These are phyloP conservation scores for Hystrix cristata DNA, from an alignment of 2,113 vertebrate genomes.

Conservation along the genomic window DNA sequence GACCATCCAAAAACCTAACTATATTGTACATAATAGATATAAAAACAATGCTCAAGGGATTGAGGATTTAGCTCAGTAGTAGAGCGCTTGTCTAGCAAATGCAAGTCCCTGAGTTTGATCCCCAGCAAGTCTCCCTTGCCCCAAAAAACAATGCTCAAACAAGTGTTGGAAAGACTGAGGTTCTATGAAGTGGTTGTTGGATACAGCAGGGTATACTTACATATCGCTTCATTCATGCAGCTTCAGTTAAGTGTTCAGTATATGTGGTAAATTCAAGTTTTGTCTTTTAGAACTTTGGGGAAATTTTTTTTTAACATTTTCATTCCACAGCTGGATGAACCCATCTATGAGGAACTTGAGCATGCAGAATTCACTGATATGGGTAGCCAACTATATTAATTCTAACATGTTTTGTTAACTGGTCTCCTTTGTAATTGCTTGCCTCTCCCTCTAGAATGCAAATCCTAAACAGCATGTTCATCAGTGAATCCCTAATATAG, in stretches of 20 bases:
- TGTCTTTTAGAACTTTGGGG: neutral
- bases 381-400: neutral
- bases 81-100: too few relatives aligned
- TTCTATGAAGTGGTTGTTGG: too few relatives aligned
- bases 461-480: neutral
- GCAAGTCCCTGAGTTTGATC: too few relatives aligned
- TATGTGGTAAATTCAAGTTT: conserved; percentile 16
- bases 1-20: neutral
- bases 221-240: neutral
- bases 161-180: neutral
- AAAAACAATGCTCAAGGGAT: neutral
- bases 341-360: neutral
- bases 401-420: neutral
- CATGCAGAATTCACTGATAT: neutral
- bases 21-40: neutral
- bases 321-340: neutral
- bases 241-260: neutral
- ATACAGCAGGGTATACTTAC: neutral
- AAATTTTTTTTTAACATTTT: neutral
- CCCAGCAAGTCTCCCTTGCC: too few relatives aligned
- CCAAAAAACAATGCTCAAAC: neutral
- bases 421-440: neutral
- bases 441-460: neutral
- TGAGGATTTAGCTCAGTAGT: too few relatives aligned
- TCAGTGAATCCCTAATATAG: neutral